These are phyloP conservation scores for Vulpes lagopus DNA, from an alignment of 2,113 vertebrate species.

Conservation along the genomic window DNA sequence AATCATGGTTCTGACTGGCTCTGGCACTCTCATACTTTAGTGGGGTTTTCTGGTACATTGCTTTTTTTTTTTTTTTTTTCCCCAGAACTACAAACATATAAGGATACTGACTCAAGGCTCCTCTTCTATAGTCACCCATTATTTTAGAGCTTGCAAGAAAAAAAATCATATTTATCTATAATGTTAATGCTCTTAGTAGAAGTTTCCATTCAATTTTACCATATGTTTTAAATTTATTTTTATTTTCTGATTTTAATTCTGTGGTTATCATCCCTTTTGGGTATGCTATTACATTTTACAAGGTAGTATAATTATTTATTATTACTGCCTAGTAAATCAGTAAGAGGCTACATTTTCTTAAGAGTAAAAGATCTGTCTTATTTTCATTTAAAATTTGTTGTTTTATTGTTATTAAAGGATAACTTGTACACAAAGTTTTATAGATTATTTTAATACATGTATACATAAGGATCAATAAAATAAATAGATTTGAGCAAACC, in stretches of 20 bases:
- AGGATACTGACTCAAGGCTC: not conserved
- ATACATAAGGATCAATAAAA: not conserved
- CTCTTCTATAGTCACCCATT: not conserved
- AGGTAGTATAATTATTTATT: not conserved
- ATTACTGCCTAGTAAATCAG: not conserved
- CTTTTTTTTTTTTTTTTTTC: constrained; percentile 1
- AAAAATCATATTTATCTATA: not conserved
- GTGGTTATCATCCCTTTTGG: not conserved
- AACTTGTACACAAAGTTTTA: not conserved
- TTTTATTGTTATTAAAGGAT: not conserved
- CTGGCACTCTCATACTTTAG: not conserved
- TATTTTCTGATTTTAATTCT: not conserved
- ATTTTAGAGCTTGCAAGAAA: not conserved
- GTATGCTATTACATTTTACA: not conserved
- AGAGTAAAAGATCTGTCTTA: not conserved
- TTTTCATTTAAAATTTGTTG: not conserved
- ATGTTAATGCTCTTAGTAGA: not conserved
- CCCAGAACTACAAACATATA: not conserved
- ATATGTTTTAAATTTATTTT: not conserved
- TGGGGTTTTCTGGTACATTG: not conserved
- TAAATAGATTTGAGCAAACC: not conserved
- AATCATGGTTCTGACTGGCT: not conserved
- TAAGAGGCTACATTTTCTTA: not conserved
- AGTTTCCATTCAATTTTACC: not conserved
- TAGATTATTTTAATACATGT: not conserved